Conservation (phyloP, 2,888 invertebrate genomes). For the Eupithecia dodoneata region DNA sequence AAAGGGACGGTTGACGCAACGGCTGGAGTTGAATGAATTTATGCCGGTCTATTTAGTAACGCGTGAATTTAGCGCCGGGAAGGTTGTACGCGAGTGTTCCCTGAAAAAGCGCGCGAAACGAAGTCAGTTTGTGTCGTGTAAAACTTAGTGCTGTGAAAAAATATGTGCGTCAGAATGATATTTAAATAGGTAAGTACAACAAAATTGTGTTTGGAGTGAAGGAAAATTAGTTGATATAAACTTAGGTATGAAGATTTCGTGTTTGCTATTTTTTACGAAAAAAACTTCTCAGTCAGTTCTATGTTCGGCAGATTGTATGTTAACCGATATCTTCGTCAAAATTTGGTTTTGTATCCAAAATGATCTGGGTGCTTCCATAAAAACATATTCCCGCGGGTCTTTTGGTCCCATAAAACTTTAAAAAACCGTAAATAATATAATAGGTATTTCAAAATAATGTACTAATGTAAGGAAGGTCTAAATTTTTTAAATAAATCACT, state of each 20-base stretch:
- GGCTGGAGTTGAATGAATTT: conserved; percentile 83
- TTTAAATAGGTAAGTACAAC: not conserved
- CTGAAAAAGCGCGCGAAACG: conserved; percentile 71
- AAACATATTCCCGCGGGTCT: no score
- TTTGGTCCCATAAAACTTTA: no score
- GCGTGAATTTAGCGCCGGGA: conserved; percentile 82
- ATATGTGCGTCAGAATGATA: conserved; percentile 13
- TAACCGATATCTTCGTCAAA: not conserved
- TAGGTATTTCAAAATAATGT: no score
- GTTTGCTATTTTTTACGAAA: not conserved
- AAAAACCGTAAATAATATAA: no score
- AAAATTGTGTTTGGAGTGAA: not conserved
- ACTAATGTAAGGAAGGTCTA: no score
- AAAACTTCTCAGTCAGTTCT: not conserved
- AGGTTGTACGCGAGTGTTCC: conserved; percentile 59
- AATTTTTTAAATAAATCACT: no score
- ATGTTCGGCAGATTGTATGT: not conserved
- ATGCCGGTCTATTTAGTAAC: conserved; percentile 82
- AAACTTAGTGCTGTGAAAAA: conserved; percentile 35
- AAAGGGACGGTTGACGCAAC: conserved; percentile 59
- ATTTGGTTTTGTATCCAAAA: no score
- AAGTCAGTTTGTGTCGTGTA: conserved; percentile 39
- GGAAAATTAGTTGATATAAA: not conserved
- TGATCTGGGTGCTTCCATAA: no score
- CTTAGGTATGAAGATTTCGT: not conserved